Conservation (phyloP, 2,113 vertebrate species). For the Oophaga pumilio region DNA sequence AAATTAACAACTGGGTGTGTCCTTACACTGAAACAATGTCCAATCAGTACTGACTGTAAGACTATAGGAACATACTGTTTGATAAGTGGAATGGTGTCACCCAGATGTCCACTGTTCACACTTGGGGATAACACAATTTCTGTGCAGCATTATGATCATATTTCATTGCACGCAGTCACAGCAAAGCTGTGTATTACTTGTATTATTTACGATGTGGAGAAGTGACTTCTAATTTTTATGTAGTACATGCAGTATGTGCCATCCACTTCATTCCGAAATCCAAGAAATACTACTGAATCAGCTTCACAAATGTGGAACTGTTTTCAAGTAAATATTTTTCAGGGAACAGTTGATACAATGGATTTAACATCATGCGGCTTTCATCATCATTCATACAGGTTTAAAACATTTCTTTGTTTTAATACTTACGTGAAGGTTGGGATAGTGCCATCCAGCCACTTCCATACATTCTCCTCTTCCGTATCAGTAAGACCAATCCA, state of each 20-base stretch:
- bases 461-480: constrained; percentile 83
- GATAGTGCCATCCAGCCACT: constrained; percentile 85
- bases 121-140: not conserved
- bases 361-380: not conserved
- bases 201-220: no score
- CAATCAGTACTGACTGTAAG: no score
- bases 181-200: no score
- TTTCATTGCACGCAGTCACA: not conserved
- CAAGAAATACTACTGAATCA: no score
- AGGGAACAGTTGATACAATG: not conserved
- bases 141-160: not conserved
- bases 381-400: not conserved
- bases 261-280: no score
- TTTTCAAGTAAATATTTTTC: not conserved
- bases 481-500: constrained; percentile 92
- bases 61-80: no score
- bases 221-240: no score
- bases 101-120: not conserved
- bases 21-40: no score
- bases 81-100: no score
- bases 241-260: no score
- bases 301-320: no score
- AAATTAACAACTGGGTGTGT: no score
- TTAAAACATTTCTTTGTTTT: not conserved
- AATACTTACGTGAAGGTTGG: constrained; percentile 84